These are phyloP conservation scores for Synanthedon formicaeformis DNA, from an alignment of 2,888 invertebrate genomes.

Conservation along the genomic window DNA sequence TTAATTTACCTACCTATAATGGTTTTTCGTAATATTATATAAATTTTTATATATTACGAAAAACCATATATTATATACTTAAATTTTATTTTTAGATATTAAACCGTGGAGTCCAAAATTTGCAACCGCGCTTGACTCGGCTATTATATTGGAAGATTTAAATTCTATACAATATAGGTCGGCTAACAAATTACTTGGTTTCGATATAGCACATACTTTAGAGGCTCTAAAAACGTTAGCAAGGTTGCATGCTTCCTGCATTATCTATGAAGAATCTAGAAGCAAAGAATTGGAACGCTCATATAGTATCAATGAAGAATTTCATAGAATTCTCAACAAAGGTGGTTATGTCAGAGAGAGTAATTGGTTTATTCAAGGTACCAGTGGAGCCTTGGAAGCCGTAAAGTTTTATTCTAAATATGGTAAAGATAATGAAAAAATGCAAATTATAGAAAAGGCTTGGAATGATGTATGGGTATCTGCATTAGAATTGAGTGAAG, in stretches of 20 bases:
- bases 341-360: slow-evolving; percentile 33
- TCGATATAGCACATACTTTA: slow-evolving; percentile 57
- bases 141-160: slow-evolving; percentile 55
- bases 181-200: slow-evolving; percentile 39
- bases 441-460: slow-evolving; percentile 25
- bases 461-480: slow-evolving; percentile 40
- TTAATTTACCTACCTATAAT: too few relatives aligned
- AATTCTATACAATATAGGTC: slow-evolving; percentile 33
- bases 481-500: slow-evolving; percentile 29
- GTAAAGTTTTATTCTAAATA: slow-evolving; percentile 42
- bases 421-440: slow-evolving; percentile 13
- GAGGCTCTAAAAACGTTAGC: slow-evolving; percentile 56
- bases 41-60: too few relatives aligned
- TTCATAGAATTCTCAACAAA: slow-evolving; percentile 21
- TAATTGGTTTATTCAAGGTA: slow-evolving; percentile 48
- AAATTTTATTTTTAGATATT: slow-evolving; percentile 20
- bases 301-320: slow-evolving; percentile 39
- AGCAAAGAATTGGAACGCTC: slow-evolving; percentile 24
- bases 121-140: slow-evolving; percentile 30
- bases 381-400: slow-evolving; percentile 39
- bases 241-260: slow-evolving; percentile 61
- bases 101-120: slow-evolving; percentile 45
- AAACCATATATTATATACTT: background rate
- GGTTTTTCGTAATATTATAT: background rate
- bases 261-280: slow-evolving; percentile 61